Evolutionary conservation across 2,797 vertebrate genomes (phyloP).

Genomic region (Sebastiscus albofasciatus): DNA sequence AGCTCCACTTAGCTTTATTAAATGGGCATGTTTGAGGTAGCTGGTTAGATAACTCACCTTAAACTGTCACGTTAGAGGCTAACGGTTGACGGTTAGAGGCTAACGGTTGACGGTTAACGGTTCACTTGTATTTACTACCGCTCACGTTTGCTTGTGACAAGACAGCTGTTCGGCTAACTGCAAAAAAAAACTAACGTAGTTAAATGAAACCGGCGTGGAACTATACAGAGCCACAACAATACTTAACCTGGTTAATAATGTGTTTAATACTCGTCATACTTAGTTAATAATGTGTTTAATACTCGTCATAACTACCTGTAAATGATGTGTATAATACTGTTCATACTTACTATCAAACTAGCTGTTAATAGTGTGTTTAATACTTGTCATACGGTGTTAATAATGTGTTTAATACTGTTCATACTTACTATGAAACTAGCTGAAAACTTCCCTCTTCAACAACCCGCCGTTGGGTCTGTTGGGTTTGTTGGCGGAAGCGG

Average conservation of each 20-base stretch:
- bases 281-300: not conserved
- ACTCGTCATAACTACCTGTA: too few species aligned
- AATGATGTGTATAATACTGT: too few species aligned
- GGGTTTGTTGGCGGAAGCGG: constrained; percentile 54
- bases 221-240: not conserved
- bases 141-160: not conserved
- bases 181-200: not conserved
- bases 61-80: not conserved
- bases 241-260: not conserved
- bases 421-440: not conserved
- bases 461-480: constrained; percentile 20
- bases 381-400: not conserved
- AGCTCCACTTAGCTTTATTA: not conserved
- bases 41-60: not conserved
- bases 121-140: not conserved
- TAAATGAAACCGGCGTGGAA: not conserved
- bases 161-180: not conserved
- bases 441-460: constrained; percentile 26
- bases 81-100: not conserved
- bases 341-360: too few species aligned
- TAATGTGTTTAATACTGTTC: not conserved
- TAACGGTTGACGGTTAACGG: too few species aligned
- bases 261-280: not conserved
- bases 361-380: too few species aligned
- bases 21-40: not conserved